Evolutionary conservation across 30 jellyfish, hydroid and myxozoan species (phyloP), one percentile per base, ranked within the genome.

Genomic region (Hydractinia symbiolongicarpus): DNA sequence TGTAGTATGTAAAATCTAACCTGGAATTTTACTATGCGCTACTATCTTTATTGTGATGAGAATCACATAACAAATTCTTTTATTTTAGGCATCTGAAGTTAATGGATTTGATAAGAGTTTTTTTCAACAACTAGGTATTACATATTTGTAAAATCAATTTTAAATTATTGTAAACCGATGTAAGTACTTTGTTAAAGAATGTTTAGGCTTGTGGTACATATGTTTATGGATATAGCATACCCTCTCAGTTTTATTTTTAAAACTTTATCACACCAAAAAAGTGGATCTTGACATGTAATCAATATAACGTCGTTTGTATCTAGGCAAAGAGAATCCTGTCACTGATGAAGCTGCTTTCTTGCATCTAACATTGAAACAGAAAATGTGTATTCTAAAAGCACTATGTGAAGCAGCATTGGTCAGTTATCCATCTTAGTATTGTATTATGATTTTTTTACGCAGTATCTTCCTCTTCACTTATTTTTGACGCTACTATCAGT

Each of bases 381-480:
- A 94, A 66, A 51, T 86, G 88, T 77, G 90, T 82, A 74, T 86
- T 49, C 58, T 91, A 66, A 86, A 86, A 68, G 91, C 98, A 5
- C 88, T 91, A 9, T 91, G 98, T 64, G 98, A 91, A 70, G 83
- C 88, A 11, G 90, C 90, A 60, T 53, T 91, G 88, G 97, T 91
- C 79, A 55, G 94, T 55, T 17, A 8, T 50, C 74, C 40, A n/a
- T 64, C 8, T 30, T 30, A 1, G 44, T 30, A 30, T 30, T 30
- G 44, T 30, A 30, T 30, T 30, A 30, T 30, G 44, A 30, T 30
- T 30, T 30, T 30, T 30, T 30, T 30, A 30, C 44, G 2, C 2
- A 30, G 44, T 30, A 30, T 30, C 44, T 30, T 30, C 44, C 44
- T 30, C 44, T 30, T 30, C 44, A 30, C 2, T 30, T 30, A 30